These are phyloP conservation scores for Myotis yumanensis DNA, from an alignment of 2,113 vertebrate species.

Conservation along the genomic window DNA sequence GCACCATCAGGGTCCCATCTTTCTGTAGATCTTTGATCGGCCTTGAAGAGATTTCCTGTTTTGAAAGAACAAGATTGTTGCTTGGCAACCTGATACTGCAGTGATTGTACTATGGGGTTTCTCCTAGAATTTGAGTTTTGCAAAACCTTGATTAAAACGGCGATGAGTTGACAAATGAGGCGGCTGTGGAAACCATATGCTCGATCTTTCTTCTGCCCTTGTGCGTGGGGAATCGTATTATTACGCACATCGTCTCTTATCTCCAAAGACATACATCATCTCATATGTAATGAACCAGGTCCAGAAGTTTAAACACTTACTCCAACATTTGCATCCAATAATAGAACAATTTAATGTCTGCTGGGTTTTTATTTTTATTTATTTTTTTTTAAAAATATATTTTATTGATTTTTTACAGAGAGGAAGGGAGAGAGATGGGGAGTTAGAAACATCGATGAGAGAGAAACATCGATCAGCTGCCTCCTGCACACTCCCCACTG, in stretches of 20 bases:
- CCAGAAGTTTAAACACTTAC: neutral
- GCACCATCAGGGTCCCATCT: neutral
- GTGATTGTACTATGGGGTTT: neutral
- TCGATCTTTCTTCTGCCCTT: neutral
- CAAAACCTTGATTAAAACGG: neutral
- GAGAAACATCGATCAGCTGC: too few relatives aligned
- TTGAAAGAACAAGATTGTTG: conserved; percentile 39
- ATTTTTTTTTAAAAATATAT: too few relatives aligned
- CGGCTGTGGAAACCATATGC: neutral
- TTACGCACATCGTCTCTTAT: neutral
- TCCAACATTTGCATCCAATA: neutral
- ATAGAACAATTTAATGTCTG: neutral
- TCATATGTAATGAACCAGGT: neutral
- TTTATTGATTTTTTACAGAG: too few relatives aligned
- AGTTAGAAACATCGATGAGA: too few relatives aligned
- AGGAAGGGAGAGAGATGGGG: too few relatives aligned
- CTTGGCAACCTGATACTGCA: neutral
- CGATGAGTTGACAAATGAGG: neutral
- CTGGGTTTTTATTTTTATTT: too few relatives aligned
- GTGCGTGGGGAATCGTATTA: neutral
- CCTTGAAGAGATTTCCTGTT: conserved; percentile 56
- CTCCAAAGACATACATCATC: neutral
- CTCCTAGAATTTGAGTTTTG: conserved; percentile 29
- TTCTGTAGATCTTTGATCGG: neutral
- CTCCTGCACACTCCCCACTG: too few relatives aligned